Percentiles rank a stretch among this genome's conserved stretches.
phyloP scores from a whole-genome alignment of 1,140 invertebrate species.

The Aphelenchoides fujianensis region DNA sequence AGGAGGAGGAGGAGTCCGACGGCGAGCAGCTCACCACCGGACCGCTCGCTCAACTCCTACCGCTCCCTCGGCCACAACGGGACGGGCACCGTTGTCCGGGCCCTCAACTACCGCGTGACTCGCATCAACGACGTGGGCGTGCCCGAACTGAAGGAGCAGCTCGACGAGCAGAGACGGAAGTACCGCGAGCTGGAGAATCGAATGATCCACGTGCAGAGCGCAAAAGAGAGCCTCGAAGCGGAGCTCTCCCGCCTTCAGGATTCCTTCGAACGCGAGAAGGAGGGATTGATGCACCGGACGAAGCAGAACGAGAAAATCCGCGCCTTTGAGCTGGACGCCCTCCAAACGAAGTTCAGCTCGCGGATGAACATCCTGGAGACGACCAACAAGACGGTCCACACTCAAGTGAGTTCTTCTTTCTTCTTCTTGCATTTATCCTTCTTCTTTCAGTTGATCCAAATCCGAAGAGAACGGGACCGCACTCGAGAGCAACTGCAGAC shows the following conservation, averaged over 20 bases:
- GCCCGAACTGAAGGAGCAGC: conserved; percentile 37
- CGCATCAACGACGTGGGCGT: conserved; percentile 22
- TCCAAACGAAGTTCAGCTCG: conserved; percentile 47
- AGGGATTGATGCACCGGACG: conserved; percentile 49
- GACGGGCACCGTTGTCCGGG: conserved; percentile 13
- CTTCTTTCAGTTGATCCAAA: conserved; percentile 49
- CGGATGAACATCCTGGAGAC: conserved; percentile 60
- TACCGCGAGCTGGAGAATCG: conserved; percentile 29
- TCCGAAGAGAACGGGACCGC: conserved; percentile 51
- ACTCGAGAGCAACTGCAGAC: conserved; percentile 37
- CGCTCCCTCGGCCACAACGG: conserved; percentile 6
- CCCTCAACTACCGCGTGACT: conserved; percentile 36
- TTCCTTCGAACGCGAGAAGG: conserved; percentile 44
- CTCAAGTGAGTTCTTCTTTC: conserved; percentile 47
- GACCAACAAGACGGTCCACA: conserved; percentile 55
- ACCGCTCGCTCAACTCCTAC: conserved; percentile 2
- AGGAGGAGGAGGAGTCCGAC: conserved; percentile 22
- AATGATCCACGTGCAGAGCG: conserved; percentile 27
- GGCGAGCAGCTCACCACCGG: background rate
- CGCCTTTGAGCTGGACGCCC: conserved; percentile 49
- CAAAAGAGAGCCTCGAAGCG: conserved; percentile 48
- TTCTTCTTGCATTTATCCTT: too few species aligned
- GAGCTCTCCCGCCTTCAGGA: conserved; percentile 38
- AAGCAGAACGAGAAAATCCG: conserved; percentile 53
- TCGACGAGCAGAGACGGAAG: conserved; percentile 36